Base-by-base conservation (phyloP, 2,113 vertebrate genomes). In the Lepus timidus region DNA sequence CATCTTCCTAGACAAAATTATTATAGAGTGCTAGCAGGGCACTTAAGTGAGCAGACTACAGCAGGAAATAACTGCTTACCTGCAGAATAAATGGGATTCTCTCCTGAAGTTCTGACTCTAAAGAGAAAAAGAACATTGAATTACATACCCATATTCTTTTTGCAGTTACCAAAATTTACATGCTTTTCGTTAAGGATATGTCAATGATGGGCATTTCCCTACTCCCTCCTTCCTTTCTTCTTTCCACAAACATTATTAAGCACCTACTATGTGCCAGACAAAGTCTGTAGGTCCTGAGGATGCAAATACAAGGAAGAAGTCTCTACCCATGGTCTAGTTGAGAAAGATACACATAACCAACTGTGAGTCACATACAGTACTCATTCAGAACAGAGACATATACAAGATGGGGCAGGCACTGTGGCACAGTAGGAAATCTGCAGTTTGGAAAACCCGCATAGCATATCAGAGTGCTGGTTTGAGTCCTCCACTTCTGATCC, bases 31-130 rank as follows among this genome's bases (percentile, higher is more conserved):
- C 12, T 95, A 91, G 23, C 89, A 5, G 10, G 36, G 64, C 36
- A 83, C 33, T 62, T 93, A 88, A 84, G 67, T 61, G 93, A 55
- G 52, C 4, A 95, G 19, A 75, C 9, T 31, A 80, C 17, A 96
- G 85, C 31, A 94, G 31, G 67, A 95, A 95, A 95, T 76, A 94
- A 88, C 4, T 65, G 75, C 97, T 98, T 97, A 99, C 98, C 98
- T 98, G 96, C 65, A 97, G 96, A 98, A 97, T 93, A 98, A 71
- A 97, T 68, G 33, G 4, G 6, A 75, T 62, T 96, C 91, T 97
- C 97, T 95, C 64, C 78, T 75, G 88, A 83, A 61, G 74, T 31
- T 87, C 68, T 96, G 58, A 96, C 75, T 36, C 98, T 98, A 96
- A 51, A 97, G 82, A 84, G 62, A 91, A 17, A 79, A 3, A 95